Evolutionary conservation across 2,113 vertebrate genomes (phyloP).

Genomic region (Plestiodon gilberti): DNA sequence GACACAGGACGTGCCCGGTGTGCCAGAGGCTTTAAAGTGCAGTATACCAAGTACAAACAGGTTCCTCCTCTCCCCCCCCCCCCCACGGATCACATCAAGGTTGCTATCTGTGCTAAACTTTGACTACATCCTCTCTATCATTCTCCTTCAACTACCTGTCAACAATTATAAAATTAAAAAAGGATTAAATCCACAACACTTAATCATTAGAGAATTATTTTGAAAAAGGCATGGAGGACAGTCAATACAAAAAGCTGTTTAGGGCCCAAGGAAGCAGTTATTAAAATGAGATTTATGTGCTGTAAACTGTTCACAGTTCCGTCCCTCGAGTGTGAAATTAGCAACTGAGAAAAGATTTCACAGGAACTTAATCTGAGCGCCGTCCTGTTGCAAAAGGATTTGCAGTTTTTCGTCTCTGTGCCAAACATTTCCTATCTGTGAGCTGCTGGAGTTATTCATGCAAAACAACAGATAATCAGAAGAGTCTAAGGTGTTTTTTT

Average conservation of each 20-base stretch:
- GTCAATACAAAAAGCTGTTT: slow-evolving; percentile 15
- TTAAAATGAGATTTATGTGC: slow-evolving; percentile 56
- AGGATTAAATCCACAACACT: slow-evolving; percentile 22
- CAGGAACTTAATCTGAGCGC: slow-evolving; percentile 49
- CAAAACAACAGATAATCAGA: slow-evolving; percentile 54
- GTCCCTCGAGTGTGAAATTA: slow-evolving; percentile 62
- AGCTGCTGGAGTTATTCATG: slow-evolving; percentile 55
- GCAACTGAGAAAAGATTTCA: slow-evolving; percentile 65
- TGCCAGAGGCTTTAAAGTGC: too few species aligned
- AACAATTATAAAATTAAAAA: slow-evolving; percentile 27
- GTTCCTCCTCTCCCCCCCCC: too few species aligned
- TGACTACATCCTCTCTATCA: neutral
- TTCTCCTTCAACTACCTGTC: slow-evolving; percentile 16
- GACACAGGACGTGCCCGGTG: too few species aligned
- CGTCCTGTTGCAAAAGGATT: slow-evolving; percentile 38
- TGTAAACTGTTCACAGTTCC: slow-evolving; percentile 44
- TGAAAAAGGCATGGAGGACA: slow-evolving; percentile 41
- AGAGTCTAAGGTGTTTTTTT: slow-evolving; percentile 19
- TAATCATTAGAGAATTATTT: slow-evolving; percentile 34
- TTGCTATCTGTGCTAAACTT: neutral
- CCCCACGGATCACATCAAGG: neutral
- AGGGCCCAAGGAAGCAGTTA: slow-evolving; percentile 53
- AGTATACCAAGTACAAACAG: too few species aligned
- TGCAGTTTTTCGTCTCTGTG: slow-evolving; percentile 32
- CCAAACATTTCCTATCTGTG: slow-evolving; percentile 63